Evolutionary conservation across 1,140 invertebrate genomes (phyloP).

Genomic region (Argopecten irradians): DNA sequence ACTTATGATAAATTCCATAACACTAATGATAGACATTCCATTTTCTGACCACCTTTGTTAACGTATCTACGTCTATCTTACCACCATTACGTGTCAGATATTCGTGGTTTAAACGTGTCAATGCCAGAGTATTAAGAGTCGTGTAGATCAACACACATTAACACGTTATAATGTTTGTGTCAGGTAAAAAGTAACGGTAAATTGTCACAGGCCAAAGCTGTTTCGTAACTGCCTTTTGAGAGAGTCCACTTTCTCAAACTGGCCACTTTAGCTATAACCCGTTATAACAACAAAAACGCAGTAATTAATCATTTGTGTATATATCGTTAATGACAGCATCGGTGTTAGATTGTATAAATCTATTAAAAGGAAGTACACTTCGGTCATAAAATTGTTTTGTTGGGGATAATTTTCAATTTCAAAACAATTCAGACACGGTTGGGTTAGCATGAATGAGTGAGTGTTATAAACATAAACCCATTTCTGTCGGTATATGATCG

Average conservation of each 20-base stretch:
- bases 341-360: neutral
- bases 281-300: neutral
- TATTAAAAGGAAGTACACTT: neutral
- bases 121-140: neutral
- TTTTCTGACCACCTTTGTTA: neutral
- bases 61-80: neutral
- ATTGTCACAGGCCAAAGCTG: neutral
- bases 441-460: too few relatives aligned
- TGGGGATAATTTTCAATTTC: too few relatives aligned
- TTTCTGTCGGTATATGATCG: too few relatives aligned
- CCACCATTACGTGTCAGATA: neutral
- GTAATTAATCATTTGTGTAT: neutral
- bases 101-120: neutral
- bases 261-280: neutral
- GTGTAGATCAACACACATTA: neutral
- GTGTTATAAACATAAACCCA: too few relatives aligned
- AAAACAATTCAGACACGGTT: too few relatives aligned
- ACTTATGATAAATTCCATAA: neutral
- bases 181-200: neutral
- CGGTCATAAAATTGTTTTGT: neutral
- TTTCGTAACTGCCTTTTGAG: neutral
- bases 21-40: too few relatives aligned
- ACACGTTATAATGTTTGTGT: neutral
- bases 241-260: neutral
- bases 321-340: neutral